Evolutionary conservation across 2,797 vertebrate species (phyloP), one percentile per base, ranked within the genome.

Genomic region (Enteromius unitaeniatus): DNA sequence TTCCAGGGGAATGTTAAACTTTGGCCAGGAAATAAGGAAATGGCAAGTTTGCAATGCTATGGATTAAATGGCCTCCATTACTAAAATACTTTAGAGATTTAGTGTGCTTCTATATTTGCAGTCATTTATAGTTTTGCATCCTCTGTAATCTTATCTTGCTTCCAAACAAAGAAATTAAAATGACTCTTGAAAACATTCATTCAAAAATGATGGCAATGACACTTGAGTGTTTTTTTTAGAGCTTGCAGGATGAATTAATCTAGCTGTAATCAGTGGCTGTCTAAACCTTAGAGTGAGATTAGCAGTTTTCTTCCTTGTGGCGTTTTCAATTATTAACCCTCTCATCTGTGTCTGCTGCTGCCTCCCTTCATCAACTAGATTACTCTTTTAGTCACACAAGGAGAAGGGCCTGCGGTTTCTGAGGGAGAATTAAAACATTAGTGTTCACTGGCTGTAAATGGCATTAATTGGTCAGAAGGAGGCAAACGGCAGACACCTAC

Each of bases 361-460:
- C 47, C 42, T 47, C 65, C 49, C n/a, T 78, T 65, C 28, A 21
- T 70, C 81, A 60, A 19, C 53, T 77, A 77, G 72, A 77, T 83
- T 79, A 69, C 82, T 76, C 77, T 69, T 78, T 83, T 79, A 86
- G 79, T 82, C 80, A 83, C 42, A 49, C 77, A 40, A 17, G 6
- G 65, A 74, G 60, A 73, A 75, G 28, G 55, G 78, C 73, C 73
- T 84, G 58, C 1, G 15, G 73, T 49, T 87, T 78, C 67, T 45
- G 45, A 85, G 81, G 53, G 79, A 77, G 68, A 81, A 87, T 87
- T 87, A 83, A 86, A 84, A 79, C 86, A 76, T 87, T 86, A 88
- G 73, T 68, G 75, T 64, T 86, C 72, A 53, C 62, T 68, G 37
- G 58, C 72, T 68, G 23, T 79, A 79, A 87, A 82, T 84, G 79